phyloP scores from a whole-genome alignment of 2,888 invertebrate species.

The Entomobrya multifasciata region DNA sequence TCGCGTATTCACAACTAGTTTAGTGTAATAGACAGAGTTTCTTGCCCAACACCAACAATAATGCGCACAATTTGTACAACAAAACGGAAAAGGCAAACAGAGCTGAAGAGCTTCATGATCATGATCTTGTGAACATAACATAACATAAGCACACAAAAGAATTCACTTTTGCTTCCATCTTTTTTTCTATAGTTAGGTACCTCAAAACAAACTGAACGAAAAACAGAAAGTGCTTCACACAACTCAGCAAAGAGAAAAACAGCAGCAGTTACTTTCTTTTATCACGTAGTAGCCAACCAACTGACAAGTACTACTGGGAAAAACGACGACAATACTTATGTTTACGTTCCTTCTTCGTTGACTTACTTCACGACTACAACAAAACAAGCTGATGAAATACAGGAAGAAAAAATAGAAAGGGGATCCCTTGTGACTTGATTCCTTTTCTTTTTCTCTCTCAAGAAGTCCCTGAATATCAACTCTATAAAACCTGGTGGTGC shows the following conservation, averaged over 20 bases:
- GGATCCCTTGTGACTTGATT: constrained; percentile 66
- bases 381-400: not conserved
- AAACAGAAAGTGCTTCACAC: not conserved
- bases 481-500: not conserved
- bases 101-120: not conserved
- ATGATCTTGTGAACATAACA: not conserved
- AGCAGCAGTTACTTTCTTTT: not conserved
- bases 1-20: not conserved
- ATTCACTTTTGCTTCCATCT: not conserved
- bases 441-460: constrained; percentile 46
- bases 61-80: constrained; percentile 51
- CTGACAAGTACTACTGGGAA: not conserved
- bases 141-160: constrained; percentile 15
- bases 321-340: not conserved
- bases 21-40: not conserved
- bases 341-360: constrained; percentile 45
- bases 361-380: constrained; percentile 10
- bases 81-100: constrained; percentile 12
- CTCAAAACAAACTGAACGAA: too few relatives aligned
- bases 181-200: too few relatives aligned
- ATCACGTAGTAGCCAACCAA: constrained; percentile 1
- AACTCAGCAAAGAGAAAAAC: not conserved
- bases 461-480: constrained; percentile 28
- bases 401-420: constrained; percentile 18
- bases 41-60: not conserved